Percentiles rank a stretch among this genome's conserved stretches.
These are phyloP conservation scores for Melanostoma scalare DNA, from an alignment of 2,888 invertebrate genomes.

Conservation along the genomic window DNA sequence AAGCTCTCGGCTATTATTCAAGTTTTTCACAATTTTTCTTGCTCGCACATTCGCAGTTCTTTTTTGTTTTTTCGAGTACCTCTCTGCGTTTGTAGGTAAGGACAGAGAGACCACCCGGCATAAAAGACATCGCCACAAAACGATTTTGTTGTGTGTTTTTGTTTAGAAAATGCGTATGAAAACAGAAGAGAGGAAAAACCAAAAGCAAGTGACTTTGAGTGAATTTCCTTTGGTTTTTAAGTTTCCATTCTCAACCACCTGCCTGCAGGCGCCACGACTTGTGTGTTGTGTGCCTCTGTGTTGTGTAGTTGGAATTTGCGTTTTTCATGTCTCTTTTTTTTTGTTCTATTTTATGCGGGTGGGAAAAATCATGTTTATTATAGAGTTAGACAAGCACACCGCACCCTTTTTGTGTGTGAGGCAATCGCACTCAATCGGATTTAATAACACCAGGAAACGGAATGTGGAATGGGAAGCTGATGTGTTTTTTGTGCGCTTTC, in stretches of 20 bases:
- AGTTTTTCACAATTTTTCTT: constrained; percentile 11
- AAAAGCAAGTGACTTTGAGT: constrained; percentile 30
- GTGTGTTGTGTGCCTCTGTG: not conserved
- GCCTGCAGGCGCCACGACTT: constrained; percentile 34
- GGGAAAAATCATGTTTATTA: constrained; percentile 42
- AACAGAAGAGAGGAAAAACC: constrained; percentile 60
- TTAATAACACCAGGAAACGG: not conserved
- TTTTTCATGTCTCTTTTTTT: constrained; percentile 1
- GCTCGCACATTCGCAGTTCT: not conserved
- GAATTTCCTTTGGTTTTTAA: constrained; percentile 48
- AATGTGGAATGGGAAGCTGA: not conserved
- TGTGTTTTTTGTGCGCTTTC: constrained; percentile 9
- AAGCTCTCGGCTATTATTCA: constrained; percentile 13
- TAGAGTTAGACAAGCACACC: constrained; percentile 28
- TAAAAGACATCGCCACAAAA: constrained; percentile 36
- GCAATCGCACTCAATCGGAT: constrained; percentile 3
- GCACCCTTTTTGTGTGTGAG: constrained; percentile 10
- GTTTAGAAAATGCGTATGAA: constrained; percentile 72
- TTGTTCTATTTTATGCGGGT: constrained; percentile 17
- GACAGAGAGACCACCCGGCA: constrained; percentile 40
- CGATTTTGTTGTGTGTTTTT: constrained; percentile 63
- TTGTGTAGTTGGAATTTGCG: constrained; percentile 10
- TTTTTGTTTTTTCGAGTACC: not conserved
- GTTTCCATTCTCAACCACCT: constrained; percentile 63
- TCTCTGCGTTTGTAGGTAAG: not conserved